These are phyloP conservation scores for Conopomorpha cramerella DNA, from an alignment of 1,140 invertebrate species.

Conservation along the genomic window DNA sequence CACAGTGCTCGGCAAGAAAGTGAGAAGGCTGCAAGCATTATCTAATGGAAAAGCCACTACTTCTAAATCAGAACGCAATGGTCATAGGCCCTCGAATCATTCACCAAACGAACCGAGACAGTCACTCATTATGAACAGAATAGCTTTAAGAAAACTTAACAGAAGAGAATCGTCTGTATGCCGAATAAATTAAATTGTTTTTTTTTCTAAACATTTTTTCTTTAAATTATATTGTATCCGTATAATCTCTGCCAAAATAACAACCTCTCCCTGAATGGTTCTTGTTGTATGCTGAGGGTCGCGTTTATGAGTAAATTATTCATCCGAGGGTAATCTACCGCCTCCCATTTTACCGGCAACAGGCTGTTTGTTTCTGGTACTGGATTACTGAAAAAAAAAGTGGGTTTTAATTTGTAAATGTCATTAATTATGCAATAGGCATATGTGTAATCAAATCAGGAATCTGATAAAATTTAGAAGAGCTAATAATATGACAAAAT, in stretches of 20 bases:
- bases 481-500: no score
- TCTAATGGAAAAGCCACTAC: no score
- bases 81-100: no score
- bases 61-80: no score
- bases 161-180: conserved; percentile 38
- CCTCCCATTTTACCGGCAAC: conserved; percentile 1
- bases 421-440: no score
- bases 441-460: no score
- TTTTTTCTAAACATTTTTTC: conserved; percentile 2
- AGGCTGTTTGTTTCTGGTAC: background rate
- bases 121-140: conserved; percentile 45
- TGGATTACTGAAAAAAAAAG: conserved; percentile 5
- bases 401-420: background rate
- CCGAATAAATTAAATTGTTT: no score
- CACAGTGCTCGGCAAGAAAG: conserved; percentile 25
- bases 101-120: conserved; percentile 17
- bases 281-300: background rate
- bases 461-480: no score
- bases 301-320: conserved; percentile 3
- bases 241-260: conserved; percentile 4
- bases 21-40: conserved; percentile 10
- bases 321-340: background rate
- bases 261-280: conserved; percentile 1
- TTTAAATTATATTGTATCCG: no score
- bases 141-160: conserved; percentile 35